Evolutionary conservation across 2,113 vertebrate genomes (phyloP).

Genomic region (Spilogale gracilis): DNA sequence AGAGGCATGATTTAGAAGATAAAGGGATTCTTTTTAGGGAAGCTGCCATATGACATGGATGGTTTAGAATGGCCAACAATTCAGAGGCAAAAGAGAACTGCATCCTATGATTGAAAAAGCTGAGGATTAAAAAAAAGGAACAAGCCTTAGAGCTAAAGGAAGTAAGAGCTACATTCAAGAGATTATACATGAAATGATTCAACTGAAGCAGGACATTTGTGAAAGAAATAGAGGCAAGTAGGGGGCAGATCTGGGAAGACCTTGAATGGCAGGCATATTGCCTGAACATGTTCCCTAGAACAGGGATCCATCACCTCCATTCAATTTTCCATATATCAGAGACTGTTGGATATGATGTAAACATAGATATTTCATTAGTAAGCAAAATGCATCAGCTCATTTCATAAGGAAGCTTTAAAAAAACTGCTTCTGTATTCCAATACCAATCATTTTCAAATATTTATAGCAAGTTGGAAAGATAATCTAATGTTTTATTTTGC

Average conservation of each 20-base stretch:
- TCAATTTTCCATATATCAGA: not conserved
- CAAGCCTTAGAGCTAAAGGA: not conserved
- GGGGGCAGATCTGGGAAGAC: not conserved
- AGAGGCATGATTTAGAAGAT: not conserved
- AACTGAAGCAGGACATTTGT: not conserved
- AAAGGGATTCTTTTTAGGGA: not conserved
- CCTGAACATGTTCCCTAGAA: not conserved
- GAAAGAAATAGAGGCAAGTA: not conserved
- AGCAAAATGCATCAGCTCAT: constrained; percentile 50
- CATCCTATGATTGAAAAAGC: not conserved
- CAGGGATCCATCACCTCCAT: too few species aligned
- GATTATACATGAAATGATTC: not conserved
- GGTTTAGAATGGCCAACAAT: not conserved
- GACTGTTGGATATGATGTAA: not conserved
- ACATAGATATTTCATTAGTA: constrained; percentile 47
- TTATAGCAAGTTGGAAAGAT: constrained; percentile 76
- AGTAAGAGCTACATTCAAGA: not conserved
- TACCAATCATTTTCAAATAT: constrained; percentile 80
- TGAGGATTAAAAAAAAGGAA: fast-evolving
- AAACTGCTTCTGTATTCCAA: constrained; percentile 74
- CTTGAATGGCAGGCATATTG: not conserved
- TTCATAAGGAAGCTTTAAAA: constrained; percentile 52
- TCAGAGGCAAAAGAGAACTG: not conserved
- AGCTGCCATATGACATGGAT: not conserved
- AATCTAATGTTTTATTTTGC: constrained; percentile 76